phyloP scores from a whole-genome alignment of 2,888 invertebrate species.

The Lycocerus yunnanus region DNA sequence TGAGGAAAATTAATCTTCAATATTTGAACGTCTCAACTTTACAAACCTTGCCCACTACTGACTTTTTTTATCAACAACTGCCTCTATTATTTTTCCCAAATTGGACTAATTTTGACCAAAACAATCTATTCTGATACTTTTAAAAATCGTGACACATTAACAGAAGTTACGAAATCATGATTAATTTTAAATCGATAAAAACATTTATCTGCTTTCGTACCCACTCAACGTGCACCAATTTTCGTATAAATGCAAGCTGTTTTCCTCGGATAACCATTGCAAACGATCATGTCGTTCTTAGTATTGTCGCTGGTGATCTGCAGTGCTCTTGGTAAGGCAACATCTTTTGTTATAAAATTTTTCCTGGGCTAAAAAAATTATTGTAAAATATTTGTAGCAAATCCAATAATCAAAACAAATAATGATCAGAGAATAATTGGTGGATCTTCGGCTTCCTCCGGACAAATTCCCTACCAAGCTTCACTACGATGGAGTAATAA shows the following conservation, averaged over 20 bases:
- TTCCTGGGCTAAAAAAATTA: neutral
- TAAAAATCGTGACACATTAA: neutral
- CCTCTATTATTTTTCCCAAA: no score
- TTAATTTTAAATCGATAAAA: neutral
- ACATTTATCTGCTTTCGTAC: neutral
- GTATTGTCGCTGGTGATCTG: neutral
- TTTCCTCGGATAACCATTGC: no score
- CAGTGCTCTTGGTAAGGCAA: neutral
- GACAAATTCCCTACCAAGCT: constrained; percentile 1
- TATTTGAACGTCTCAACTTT: no score
- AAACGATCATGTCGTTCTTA: neutral
- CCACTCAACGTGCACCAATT: neutral
- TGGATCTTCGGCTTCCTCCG: neutral
- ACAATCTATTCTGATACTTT: no score
- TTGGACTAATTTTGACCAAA: no score
- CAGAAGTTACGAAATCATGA: neutral
- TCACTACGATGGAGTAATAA: neutral
- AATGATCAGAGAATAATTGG: neutral
- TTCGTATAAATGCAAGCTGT: neutral
- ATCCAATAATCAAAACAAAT: neutral
- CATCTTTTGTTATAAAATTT: neutral
- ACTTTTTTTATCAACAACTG: no score
- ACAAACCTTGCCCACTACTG: no score
- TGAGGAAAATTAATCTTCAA: no score
- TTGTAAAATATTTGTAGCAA: neutral